Conservation (phyloP, 2,888 invertebrate genomes). For the Amphiduros pacificus region DNA sequence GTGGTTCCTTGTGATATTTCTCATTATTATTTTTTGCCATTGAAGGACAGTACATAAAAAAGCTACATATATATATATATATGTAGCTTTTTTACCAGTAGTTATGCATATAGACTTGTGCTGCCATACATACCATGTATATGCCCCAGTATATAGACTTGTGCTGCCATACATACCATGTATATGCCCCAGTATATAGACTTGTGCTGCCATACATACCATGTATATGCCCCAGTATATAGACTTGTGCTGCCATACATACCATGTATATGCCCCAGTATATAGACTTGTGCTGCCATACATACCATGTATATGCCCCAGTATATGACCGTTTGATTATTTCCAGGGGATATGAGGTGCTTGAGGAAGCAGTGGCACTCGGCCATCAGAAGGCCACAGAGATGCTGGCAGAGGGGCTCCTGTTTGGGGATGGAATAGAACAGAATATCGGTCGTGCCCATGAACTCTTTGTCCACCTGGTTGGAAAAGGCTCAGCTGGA, state of each 20-base stretch:
- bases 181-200: not conserved
- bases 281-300: too few species aligned
- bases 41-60: too few species aligned
- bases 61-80: too few species aligned
- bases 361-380: constrained; percentile 77
- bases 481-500: constrained; percentile 77
- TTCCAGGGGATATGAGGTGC: constrained; percentile 70
- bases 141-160: not conserved
- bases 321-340: not conserved
- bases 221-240: not conserved
- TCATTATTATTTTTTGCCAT: too few species aligned
- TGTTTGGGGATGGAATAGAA: constrained; percentile 80
- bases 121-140: too few species aligned
- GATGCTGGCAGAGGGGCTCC: constrained; percentile 82
- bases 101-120: too few species aligned
- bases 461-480: constrained; percentile 75
- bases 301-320: too few species aligned
- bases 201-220: not conserved
- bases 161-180: not conserved
- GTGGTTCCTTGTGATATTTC: too few species aligned
- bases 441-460: constrained; percentile 78
- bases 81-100: too few species aligned
- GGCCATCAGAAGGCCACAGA: constrained; percentile 83
- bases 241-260: too few species aligned
- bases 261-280: too few species aligned